phyloP scores from a whole-genome alignment of 2,888 invertebrate species.

The Mythimna loreyi region DNA sequence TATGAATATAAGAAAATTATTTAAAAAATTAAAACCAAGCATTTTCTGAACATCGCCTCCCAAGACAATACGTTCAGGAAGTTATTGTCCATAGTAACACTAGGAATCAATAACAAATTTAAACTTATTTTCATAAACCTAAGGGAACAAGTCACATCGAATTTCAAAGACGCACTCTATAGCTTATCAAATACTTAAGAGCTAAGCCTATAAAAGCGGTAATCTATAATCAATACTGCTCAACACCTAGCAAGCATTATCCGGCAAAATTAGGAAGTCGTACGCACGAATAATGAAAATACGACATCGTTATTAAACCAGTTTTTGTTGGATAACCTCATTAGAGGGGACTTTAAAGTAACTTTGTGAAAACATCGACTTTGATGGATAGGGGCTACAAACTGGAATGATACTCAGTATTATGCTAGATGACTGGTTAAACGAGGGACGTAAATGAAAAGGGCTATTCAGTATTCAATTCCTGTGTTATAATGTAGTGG shows the following conservation, averaged over 20 bases:
- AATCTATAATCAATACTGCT: conserved; percentile 71
- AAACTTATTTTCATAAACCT: too few species aligned
- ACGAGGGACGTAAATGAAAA: conserved; percentile 16
- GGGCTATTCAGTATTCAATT: neutral
- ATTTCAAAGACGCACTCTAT: conserved; percentile 35
- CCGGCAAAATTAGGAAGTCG: conserved; percentile 60
- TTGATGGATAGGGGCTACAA: conserved; percentile 73
- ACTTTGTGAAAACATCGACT: conserved; percentile 71
- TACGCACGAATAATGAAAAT: conserved; percentile 63
- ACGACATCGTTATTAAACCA: conserved; percentile 62
- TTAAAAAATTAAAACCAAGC: too few species aligned
- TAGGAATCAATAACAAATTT: too few species aligned
- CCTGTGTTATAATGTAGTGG: neutral
- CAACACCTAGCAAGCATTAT: conserved; percentile 62
- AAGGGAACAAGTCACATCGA: conserved; percentile 1
- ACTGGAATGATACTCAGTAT: conserved; percentile 66
- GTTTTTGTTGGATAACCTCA: conserved; percentile 68
- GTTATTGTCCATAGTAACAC: too few species aligned
- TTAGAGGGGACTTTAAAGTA: conserved; percentile 64
- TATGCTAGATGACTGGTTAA: conserved; percentile 48
- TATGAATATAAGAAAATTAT: too few species aligned
- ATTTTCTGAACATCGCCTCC: too few species aligned
- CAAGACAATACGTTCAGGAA: too few species aligned
- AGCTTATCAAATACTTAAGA: conserved; percentile 34
- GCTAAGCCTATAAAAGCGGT: conserved; percentile 59